Evolutionary conservation across 2,888 invertebrate species (phyloP), one percentile per base, ranked within the genome.

Genomic region (Melanotus villosus): DNA sequence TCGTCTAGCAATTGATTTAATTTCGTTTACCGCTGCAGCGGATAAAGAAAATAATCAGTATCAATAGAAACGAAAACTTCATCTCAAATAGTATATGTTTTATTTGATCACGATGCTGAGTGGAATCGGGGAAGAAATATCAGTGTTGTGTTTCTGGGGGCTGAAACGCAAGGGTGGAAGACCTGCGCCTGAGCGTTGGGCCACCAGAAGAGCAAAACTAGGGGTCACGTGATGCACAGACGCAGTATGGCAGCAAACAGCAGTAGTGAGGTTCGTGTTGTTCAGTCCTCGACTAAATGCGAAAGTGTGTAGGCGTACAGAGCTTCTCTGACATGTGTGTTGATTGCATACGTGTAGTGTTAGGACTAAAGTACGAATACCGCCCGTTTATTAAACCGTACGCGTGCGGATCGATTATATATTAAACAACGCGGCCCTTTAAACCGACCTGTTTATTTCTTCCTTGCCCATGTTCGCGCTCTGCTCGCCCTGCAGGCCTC

Each of bases 181-280:
- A 56, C 50, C 52, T 75, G 76, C 76, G 76, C 76, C 72, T 71
- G 72, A 72, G 70, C 71, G 54, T 30, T 66, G 76, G 77, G 73
- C 73, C 75, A 73, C 74, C 76, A 78, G 77, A 76, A 76, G 74
- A 75, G 72, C 75, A 70, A 65, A 66, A 68, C 65, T 70, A 68
- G 70, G 66, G 78, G 80, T 84, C 84, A 84, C 84, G 84, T 84
- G 84, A 85, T 78, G 81, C 80, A 81, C 82, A 80, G 84, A 80
- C 84, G 84, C 85, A 84, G 82, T 82, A 81, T 80, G 81, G 80
- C 80, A 79, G 80, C 77, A 68, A 64, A 64, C 65, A 34, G 64
- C 38, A 56, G 26, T 56, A 54, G 65, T 41, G 64, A 67, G 34
- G 47, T 54, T 63, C 32, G 58, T 54, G 66, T 57, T 56, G 63